Evolutionary conservation across 2,888 invertebrate species (phyloP).

Genomic region (Aquatica leii): DNA sequence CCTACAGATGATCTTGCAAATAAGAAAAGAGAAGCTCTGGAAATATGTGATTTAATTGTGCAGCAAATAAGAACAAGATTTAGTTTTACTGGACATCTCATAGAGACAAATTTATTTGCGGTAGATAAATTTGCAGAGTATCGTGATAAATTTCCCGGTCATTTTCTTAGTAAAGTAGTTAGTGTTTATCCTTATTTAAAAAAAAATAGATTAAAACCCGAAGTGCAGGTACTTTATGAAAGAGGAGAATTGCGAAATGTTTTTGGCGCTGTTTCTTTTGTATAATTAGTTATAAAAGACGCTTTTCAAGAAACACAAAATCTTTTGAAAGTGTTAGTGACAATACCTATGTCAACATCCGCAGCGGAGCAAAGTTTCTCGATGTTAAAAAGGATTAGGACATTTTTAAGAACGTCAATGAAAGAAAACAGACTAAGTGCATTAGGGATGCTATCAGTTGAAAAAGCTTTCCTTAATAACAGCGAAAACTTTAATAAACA

Average conservation of each 20-base stretch:
- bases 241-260: not conserved
- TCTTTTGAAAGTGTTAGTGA: not conserved
- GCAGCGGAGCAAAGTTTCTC: not conserved
- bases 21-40: no score
- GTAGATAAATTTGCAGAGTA: not conserved
- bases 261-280: not conserved
- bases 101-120: not conserved
- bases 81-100: no score
- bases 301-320: not conserved
- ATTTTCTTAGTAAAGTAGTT: no score
- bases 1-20: no score
- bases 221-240: no score
- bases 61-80: no score
- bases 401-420: not conserved
- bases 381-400: no score
- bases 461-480: conserved; percentile 1
- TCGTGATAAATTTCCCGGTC: not conserved
- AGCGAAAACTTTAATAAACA: not conserved
- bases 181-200: no score
- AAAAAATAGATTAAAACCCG: not conserved
- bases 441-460: not conserved
- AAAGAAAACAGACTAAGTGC: not conserved
- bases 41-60: no score
- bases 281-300: not conserved
- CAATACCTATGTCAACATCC: no score